Conservation (phyloP, 2,113 vertebrate genomes). For the Bombycilla garrulus region DNA sequence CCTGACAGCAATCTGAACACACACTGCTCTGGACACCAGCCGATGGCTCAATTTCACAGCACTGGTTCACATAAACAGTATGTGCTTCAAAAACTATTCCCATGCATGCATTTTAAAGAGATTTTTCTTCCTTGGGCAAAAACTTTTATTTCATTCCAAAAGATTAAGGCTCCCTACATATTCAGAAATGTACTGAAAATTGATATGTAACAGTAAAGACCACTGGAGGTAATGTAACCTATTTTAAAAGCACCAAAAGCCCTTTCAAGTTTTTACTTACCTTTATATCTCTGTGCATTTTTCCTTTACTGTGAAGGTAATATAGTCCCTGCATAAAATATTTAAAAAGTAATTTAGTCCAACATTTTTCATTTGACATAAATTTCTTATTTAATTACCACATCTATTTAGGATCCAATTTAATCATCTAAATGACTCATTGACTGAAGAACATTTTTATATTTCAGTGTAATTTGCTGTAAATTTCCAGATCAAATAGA, state of each 20-base stretch:
- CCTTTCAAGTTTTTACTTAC: conserved; percentile 52
- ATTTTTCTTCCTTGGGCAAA: not conserved
- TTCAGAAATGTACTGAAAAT: not conserved
- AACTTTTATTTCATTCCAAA: not conserved
- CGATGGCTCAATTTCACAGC: not conserved
- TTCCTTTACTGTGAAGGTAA: conserved; percentile 89
- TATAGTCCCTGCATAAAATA: conserved; percentile 79
- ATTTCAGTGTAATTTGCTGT: not conserved
- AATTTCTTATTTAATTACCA: not conserved
- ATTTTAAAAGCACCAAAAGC: not conserved
- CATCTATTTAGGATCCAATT: not conserved
- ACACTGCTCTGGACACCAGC: not conserved
- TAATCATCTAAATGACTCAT: not conserved
- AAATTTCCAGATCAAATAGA: not conserved
- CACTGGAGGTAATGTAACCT: not conserved
- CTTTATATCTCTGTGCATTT: conserved; percentile 92
- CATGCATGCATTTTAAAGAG: not conserved
- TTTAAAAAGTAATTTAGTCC: conserved; percentile 2
- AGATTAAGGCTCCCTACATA: not conserved
- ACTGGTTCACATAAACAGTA: not conserved
- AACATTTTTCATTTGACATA: not conserved
- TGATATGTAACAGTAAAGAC: not conserved
- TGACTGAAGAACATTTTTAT: not conserved
- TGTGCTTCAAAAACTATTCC: not conserved
- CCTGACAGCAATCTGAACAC: not conserved